These are phyloP conservation scores for Callyntrura guangdongensis DNA, from an alignment of 2,888 invertebrate species.

Conservation along the genomic window DNA sequence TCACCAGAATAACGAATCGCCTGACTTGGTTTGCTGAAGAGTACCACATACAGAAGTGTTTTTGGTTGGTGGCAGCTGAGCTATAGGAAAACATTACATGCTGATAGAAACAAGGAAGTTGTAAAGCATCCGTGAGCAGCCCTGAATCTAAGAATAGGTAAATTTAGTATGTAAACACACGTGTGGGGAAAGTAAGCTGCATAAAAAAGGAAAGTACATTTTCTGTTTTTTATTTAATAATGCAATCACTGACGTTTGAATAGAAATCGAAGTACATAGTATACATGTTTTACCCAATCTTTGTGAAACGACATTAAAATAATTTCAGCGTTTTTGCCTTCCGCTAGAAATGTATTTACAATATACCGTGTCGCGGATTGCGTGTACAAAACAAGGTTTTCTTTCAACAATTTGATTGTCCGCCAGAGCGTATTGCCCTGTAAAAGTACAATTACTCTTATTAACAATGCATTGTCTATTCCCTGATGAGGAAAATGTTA, in stretches of 20 bases:
- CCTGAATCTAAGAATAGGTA: not conserved
- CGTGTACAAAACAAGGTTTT: not conserved
- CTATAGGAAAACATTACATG: not conserved
- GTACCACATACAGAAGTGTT: not conserved
- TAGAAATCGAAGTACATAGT: too few relatives aligned
- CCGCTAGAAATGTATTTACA: not conserved
- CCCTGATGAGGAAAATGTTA: not conserved
- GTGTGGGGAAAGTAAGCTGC: not conserved
- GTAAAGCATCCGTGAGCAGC: not conserved
- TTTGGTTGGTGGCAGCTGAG: not conserved
- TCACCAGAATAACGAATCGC: conserved; percentile 48
- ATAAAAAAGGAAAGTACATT: not conserved
- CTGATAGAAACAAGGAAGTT: not conserved
- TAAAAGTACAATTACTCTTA: conserved; percentile 34
- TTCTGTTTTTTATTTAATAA: not conserved
- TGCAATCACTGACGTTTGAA: too few relatives aligned
- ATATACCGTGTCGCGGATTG: not conserved
- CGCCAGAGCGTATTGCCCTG: not conserved
- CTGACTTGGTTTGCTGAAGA: conserved; percentile 13
- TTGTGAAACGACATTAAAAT: too few relatives aligned
- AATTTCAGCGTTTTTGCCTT: too few relatives aligned
- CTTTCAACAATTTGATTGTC: not conserved
- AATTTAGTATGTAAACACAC: not conserved
- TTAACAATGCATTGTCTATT: conserved; percentile 21
- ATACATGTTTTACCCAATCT: too few relatives aligned